Evolutionary conservation across 2,797 vertebrate genomes (phyloP).

Genomic region (Chrosomus eos): DNA sequence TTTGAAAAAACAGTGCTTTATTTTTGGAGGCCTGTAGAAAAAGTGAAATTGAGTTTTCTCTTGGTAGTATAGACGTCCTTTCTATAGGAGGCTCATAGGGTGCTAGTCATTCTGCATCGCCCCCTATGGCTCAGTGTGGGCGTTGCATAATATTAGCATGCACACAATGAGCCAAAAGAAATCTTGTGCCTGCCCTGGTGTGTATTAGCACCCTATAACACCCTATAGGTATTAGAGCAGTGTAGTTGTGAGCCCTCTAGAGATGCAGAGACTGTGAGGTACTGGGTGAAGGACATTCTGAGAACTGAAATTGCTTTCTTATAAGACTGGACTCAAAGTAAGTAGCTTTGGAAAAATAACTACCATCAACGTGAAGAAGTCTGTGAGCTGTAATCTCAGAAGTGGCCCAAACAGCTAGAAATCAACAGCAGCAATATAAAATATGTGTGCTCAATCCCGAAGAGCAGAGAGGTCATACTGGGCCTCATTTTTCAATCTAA

Average conservation of each 20-base stretch:
- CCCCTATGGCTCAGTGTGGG: constrained; percentile 19
- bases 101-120: neutral
- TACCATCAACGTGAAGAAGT: constrained; percentile 36
- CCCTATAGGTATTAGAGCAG: constrained; percentile 32
- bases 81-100: neutral
- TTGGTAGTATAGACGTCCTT: neutral
- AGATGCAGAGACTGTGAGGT: constrained; percentile 21
- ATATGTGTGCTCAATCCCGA: neutral
- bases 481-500: no score
- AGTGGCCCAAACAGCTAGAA: constrained; percentile 20
- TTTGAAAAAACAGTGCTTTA: neutral
- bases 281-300: constrained; percentile 31
- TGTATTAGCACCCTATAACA: no score
- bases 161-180: constrained; percentile 27
- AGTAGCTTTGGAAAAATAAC: constrained; percentile 42
- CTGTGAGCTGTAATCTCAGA: constrained; percentile 42
- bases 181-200: constrained; percentile 24
- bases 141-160: neutral
- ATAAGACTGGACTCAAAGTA: constrained; percentile 9
- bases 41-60: neutral
- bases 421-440: constrained; percentile 36
- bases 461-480: neutral
- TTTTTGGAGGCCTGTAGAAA: neutral
- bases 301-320: constrained; percentile 35
- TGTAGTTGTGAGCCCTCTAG: constrained; percentile 27